Evolutionary conservation across 2,888 invertebrate genomes (phyloP).

Genomic region (Drosophila ezoana): DNA sequence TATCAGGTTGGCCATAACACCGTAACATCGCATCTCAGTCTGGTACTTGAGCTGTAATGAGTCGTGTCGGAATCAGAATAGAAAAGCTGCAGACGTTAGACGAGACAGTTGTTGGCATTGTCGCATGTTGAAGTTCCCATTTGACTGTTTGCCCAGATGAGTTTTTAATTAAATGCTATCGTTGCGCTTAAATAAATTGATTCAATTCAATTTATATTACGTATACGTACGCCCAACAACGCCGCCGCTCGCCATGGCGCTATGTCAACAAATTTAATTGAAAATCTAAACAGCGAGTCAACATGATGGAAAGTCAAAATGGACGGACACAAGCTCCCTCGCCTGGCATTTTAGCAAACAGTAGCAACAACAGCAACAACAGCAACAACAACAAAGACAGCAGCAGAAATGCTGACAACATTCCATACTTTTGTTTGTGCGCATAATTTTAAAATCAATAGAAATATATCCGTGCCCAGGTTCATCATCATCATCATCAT

Average conservation of each 20-base stretch:
- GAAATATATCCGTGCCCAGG: conserved; percentile 82
- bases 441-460: conserved; percentile 85
- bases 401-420: conserved; percentile 43
- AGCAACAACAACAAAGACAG: conserved; percentile 10
- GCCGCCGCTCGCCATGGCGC: conserved; percentile 16
- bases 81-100: neutral
- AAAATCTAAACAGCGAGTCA: conserved; percentile 81
- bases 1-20: conserved; percentile 44
- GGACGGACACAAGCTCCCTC: conserved; percentile 44
- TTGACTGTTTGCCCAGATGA: conserved; percentile 71
- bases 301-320: conserved; percentile 65
- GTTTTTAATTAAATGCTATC: conserved; percentile 79
- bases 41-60: conserved; percentile 78
- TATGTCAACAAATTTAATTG: conserved; percentile 81
- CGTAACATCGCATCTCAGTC: conserved; percentile 23
- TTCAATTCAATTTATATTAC: conserved; percentile 75
- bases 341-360: conserved; percentile 47
- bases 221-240: conserved; percentile 50
- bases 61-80: conserved; percentile 58
- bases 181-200: conserved; percentile 78
- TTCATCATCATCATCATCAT: conserved; percentile 23
- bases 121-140: conserved; percentile 4
- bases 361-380: conserved; percentile 28
- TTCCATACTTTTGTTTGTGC: conserved; percentile 78
- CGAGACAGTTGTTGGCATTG: neutral